phyloP scores from a whole-genome alignment of 2,113 vertebrate species.

The Chamaea fasciata region DNA sequence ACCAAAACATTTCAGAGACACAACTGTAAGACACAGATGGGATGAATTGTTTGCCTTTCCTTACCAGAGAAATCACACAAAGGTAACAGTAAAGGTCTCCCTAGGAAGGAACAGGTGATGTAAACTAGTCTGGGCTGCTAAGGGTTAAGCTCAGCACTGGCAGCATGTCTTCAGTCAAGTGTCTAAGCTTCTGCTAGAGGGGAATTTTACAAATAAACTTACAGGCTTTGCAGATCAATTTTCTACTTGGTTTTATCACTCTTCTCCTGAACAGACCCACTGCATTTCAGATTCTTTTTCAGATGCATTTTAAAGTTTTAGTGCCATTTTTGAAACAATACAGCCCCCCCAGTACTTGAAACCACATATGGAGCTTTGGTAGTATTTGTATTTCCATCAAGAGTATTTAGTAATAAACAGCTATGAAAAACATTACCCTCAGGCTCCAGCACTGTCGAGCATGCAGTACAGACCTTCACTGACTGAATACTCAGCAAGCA shows the following conservation, averaged over 20 bases:
- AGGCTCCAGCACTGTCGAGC: slow-evolving; percentile 44
- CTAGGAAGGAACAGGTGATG: background rate
- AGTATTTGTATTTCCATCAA: slow-evolving; percentile 49
- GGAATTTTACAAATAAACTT: slow-evolving; percentile 68
- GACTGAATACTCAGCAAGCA: slow-evolving; percentile 51
- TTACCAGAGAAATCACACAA: background rate
- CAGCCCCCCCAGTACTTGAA: background rate
- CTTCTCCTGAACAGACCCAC: background rate
- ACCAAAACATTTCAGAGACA: background rate
- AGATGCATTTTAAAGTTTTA: slow-evolving; percentile 34
- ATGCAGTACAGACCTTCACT: slow-evolving; percentile 38
- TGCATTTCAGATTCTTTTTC: background rate
- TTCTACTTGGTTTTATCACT: slow-evolving; percentile 63
- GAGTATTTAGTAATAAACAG: slow-evolving; percentile 65
- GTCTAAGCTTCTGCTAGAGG: slow-evolving; percentile 49
- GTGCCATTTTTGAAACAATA: slow-evolving; percentile 43
- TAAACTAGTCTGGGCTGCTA: background rate
- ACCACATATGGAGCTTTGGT: slow-evolving; percentile 32
- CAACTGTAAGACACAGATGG: background rate
- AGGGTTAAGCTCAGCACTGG: slow-evolving; percentile 37
- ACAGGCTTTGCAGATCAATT: slow-evolving; percentile 66
- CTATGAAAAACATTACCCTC: slow-evolving; percentile 53
- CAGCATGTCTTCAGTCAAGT: slow-evolving; percentile 34
- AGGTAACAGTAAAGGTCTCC: background rate
- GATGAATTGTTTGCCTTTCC: background rate